Evolutionary conservation across 2,113 vertebrate species (phyloP).

Genomic region (Periophthalmodon schlosseri): DNA sequence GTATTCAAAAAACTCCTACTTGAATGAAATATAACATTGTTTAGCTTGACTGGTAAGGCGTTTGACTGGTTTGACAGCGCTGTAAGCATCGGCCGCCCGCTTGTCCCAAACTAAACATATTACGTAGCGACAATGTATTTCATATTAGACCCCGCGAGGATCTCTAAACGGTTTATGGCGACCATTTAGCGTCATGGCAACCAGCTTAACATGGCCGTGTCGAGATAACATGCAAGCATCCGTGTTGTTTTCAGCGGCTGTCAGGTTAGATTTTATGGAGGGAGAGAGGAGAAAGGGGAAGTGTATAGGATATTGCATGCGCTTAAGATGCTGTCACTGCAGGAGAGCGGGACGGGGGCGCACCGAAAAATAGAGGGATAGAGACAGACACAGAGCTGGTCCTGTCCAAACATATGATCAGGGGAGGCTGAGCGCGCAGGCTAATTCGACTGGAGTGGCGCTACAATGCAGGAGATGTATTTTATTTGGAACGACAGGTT

Average conservation of each 20-base stretch:
- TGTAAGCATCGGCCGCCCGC: conserved; percentile 37
- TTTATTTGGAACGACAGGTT: conserved; percentile 61
- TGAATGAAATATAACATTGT: conserved; percentile 41
- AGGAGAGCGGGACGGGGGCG: conserved; percentile 57
- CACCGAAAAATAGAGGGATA: conserved; percentile 74
- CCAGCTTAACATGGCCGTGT: conserved; percentile 80
- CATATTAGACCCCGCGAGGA: conserved; percentile 71
- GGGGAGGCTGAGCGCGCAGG: conserved; percentile 62
- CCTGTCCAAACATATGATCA: conserved; percentile 69
- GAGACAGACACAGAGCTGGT: conserved; percentile 55
- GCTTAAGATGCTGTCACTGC: conserved; percentile 75
- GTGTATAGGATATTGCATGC: conserved; percentile 44
- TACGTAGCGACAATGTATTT: conserved; percentile 72
- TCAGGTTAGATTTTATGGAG: conserved; percentile 82
- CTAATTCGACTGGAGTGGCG: conserved; percentile 69
- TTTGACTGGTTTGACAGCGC: conserved; percentile 27
- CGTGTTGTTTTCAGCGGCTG: conserved; percentile 82
- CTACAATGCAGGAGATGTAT: conserved; percentile 59
- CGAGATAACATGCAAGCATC: conserved; percentile 83
- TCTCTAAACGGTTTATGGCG: conserved; percentile 81
- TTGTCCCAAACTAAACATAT: conserved; percentile 69
- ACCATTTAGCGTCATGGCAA: conserved; percentile 79
- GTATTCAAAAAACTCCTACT: conserved; percentile 14
- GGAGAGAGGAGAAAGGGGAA: conserved; percentile 62
- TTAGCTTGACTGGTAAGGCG: conserved; percentile 49